phyloP scores from a whole-genome alignment of 2,888 invertebrate genomes.

The Ariolimax columbianus region DNA sequence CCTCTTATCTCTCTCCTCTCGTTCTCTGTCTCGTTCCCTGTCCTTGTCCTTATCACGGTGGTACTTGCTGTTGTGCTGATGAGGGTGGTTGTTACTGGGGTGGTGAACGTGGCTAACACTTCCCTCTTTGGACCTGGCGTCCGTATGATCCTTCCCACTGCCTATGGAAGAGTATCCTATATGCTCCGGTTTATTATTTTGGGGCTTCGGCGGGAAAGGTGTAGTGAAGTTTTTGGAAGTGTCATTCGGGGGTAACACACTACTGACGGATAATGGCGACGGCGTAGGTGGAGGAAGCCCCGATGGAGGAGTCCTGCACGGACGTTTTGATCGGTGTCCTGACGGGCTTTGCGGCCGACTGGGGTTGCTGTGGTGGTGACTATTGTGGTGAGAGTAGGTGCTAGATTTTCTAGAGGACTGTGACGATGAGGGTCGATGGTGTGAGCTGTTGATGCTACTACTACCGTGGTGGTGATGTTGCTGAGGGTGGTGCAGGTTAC shows the following conservation, averaged over 20 bases:
- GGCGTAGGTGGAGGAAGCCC: not conserved
- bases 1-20: slow-evolving; percentile 38
- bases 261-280: not conserved
- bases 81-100: not conserved
- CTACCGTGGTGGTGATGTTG: slow-evolving; percentile 9
- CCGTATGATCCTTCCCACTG: not conserved
- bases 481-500: not conserved
- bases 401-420: slow-evolving; percentile 8
- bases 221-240: not conserved
- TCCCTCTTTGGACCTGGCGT: not conserved
- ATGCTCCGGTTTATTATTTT: not conserved
- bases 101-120: not conserved
- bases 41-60: slow-evolving; percentile 38
- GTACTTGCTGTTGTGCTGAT: slow-evolving; percentile 30
- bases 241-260: not conserved
- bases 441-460: not conserved
- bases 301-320: slow-evolving; percentile 16
- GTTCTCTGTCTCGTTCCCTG: not conserved
- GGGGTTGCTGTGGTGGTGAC: slow-evolving; percentile 23
- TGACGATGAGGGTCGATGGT: slow-evolving; percentile 7
- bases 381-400: not conserved
- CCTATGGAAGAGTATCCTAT: not conserved
- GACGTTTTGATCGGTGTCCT: not conserved
- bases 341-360: not conserved
- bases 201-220: not conserved